Base-by-base conservation (phyloP, 2,113 vertebrate species). In the Diglossa brunneiventris region DNA sequence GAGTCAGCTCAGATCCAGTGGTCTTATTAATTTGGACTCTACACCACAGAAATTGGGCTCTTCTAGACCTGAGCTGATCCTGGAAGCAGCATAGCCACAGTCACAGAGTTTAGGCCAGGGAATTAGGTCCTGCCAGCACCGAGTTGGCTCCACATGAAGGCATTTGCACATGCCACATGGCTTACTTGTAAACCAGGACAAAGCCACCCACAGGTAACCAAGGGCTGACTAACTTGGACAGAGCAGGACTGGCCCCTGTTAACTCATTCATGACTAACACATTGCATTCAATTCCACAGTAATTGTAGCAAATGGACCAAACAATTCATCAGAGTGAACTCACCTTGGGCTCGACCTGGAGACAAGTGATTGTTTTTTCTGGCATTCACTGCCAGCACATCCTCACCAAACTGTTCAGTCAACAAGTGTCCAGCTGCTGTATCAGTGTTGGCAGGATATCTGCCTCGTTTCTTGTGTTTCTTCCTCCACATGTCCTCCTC, bases 341-440 rank as follows among this genome's bases (percentile, higher is more conserved):
- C 96, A 97, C 97, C 97, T 92, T 92, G 96, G 39, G 46, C 87
- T 79, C 83, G 96, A 63, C 95, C 88, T 37, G 96, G 63, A 92
- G 91, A 91, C 67, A 88, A 94, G 44, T 80, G 94, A 87, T 79
- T 87, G 50, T 35, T 83, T 91, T 88, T 97, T 84, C 93, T 97
- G 91, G 96, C 88, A 91, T 83, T 95, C 63, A 72, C 3, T 55
- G 83, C 85, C 69, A 90, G 72, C 24, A 72, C 52, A 66, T 96
- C 94, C 91, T 87, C 70, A 72, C 67, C 73, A 82, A 87, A 87
- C 66, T 92, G 96, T 83, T 97, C 94, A 42, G 84, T 63, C 83
- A 94, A 52, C 35, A 70, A 72, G 39, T 24, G 83, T 66, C 85
- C 90, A 56, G 91, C 47, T 76, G 41, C 83, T 74, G 47, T 15